Evolutionary conservation across 2,888 invertebrate species (phyloP), one percentile per base, ranked within the genome.

Genomic region (Arctia plantaginis): DNA sequence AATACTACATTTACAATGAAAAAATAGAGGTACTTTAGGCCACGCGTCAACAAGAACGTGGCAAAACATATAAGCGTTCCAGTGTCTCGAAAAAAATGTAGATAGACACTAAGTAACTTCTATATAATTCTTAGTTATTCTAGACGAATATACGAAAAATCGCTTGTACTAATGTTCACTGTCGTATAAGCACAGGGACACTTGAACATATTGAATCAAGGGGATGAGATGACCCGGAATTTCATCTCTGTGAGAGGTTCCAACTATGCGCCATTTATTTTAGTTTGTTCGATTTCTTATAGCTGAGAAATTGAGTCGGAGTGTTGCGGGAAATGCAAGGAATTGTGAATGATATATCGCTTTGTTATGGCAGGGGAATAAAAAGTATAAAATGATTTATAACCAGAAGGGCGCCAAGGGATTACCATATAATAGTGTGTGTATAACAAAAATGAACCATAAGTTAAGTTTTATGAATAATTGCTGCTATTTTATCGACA

Each of bases 261-360:
- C 84, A 89, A 90, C 91, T 92, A 93, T 93, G 90, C 89, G 88
- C 89, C 90, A 92, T 94, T 93, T 93, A 93, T 94, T 93, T 92
- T 91, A 93, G 90, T 91, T 92, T 90, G 90, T 89, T 91, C 90
- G 89, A 91, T 92, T 90, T 92, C 90, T 90, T 90, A 90, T 89
- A 85, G 85, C 86, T 86, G 86, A 88, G 88, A 89, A 91, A 92
- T 90, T 90, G 88, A 90, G 89, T 91, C 82, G 85, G 86, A 86
- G 84, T 87, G 88, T 88, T 87, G 87, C 86, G 83, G 86, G 85
- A 81, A 86, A 89, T 87, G 81, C 81, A 81, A 74, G 79, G 85
- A 84, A 85, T 85, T 81, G 81, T 82, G 85, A 81, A 76, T 85
- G 76, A 83, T 79, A 67, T 74, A 73, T 51, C n/a, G 27, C 13